Percentiles rank a stretch among this genome's conserved stretches.
Evolutionary conservation across 2,888 invertebrate species (phyloP).

Genomic region (Clitarchus hookeri): DNA sequence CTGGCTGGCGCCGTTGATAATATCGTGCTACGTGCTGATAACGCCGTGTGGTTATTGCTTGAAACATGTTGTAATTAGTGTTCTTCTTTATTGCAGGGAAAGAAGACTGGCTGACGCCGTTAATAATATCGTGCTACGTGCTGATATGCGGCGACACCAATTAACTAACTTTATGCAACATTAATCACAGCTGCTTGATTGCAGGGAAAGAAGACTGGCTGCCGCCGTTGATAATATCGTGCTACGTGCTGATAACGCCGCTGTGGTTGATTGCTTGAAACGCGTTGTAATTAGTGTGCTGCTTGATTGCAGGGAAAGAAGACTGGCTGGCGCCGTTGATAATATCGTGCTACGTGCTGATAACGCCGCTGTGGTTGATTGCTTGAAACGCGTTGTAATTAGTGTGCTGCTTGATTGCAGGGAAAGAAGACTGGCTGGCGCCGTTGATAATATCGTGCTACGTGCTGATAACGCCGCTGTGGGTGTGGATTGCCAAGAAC

Average conservation of each 20-base stretch:
- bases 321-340: slow-evolving; percentile 69
- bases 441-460: slow-evolving; percentile 67
- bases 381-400: no score
- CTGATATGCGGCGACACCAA: no score
- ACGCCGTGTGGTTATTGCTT: slow-evolving; percentile 67
- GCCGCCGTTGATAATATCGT: background rate
- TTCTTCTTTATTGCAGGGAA: no score
- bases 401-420: slow-evolving; percentile 45
- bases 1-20: slow-evolving; percentile 68
- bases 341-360: slow-evolving; percentile 64
- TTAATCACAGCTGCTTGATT: no score
- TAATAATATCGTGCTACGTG: background rate
- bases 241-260: no score
- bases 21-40: slow-evolving; percentile 65
- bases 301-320: slow-evolving; percentile 57
- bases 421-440: slow-evolving; percentile 65
- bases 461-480: slow-evolving; percentile 68
- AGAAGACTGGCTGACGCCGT: no score
- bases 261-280: no score
- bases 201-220: no score
- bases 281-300: no score
- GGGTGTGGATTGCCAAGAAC: slow-evolving; percentile 72
- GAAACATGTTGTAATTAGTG: no score
- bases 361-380: slow-evolving; percentile 78
- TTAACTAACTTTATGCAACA: no score